Evolutionary conservation across 2,797 vertebrate species (phyloP).

Genomic region (Anniella stebbinsi): DNA sequence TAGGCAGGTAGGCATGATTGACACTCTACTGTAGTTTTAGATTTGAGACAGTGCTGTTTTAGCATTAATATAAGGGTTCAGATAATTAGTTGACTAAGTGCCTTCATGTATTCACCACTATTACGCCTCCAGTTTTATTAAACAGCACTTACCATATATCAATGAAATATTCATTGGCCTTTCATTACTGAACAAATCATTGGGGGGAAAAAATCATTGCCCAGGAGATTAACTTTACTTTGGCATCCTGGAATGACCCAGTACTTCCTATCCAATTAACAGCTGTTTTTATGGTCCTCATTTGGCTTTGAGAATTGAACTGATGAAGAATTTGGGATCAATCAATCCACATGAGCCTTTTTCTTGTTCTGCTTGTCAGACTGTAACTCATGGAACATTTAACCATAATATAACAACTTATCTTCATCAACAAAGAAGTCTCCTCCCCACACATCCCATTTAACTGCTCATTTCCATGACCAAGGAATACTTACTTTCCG

Average conservation of each 20-base stretch:
- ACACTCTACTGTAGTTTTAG: constrained; percentile 41
- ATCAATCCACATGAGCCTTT: constrained; percentile 38
- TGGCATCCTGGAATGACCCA: constrained; percentile 73
- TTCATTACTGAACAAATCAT: constrained; percentile 80
- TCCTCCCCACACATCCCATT: constrained; percentile 25
- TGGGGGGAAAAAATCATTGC: constrained; percentile 78
- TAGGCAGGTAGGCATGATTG: not conserved
- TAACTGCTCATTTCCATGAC: constrained; percentile 59
- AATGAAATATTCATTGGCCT: constrained; percentile 83
- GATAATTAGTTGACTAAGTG: constrained; percentile 77
- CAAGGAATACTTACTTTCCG: constrained; percentile 91
- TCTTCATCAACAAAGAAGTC: constrained; percentile 44
- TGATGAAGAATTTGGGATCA: constrained; percentile 62
- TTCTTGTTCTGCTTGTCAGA: constrained; percentile 41
- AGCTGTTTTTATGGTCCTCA: constrained; percentile 73
- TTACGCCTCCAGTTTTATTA: constrained; percentile 80
- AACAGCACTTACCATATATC: constrained; percentile 80
- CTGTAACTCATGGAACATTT: constrained; percentile 50
- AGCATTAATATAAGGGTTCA: constrained; percentile 65
- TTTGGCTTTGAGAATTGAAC: constrained; percentile 73
- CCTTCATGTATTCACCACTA: constrained; percentile 75
- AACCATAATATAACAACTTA: constrained; percentile 36
- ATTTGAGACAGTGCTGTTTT: constrained; percentile 65
- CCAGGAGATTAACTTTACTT: constrained; percentile 76
- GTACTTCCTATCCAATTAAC: constrained; percentile 75